Conservation (phyloP, 2,797 vertebrate species). For the Atherinosoma microstoma region DNA sequence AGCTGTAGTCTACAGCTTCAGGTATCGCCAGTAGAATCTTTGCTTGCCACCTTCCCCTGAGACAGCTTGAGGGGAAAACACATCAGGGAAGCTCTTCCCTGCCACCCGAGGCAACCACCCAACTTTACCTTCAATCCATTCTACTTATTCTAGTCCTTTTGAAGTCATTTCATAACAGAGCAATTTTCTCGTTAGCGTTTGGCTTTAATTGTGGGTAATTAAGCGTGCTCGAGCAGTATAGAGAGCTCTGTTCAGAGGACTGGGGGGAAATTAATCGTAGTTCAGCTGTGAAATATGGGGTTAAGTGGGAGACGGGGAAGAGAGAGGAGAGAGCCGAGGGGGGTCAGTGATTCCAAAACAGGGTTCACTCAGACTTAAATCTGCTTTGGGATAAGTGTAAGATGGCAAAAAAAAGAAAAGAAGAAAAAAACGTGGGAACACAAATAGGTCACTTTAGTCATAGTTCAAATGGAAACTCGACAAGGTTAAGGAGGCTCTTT, state of each 20-base stretch:
- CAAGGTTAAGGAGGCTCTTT: slow-evolving; percentile 22
- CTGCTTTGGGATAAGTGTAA: slow-evolving; percentile 39
- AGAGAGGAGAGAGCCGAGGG: slow-evolving; percentile 63
- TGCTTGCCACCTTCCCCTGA: slow-evolving; percentile 65
- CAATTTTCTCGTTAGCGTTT: slow-evolving; percentile 86
- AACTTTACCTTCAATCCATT: slow-evolving; percentile 79
- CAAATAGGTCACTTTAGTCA: slow-evolving; percentile 40
- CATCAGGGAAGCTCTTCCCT: slow-evolving; percentile 58
- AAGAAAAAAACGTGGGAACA: slow-evolving; percentile 26
- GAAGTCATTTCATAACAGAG: slow-evolving; percentile 86
- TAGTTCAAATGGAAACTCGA: slow-evolving; percentile 36
- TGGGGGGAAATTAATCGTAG: slow-evolving; percentile 84
- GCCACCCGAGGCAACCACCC: slow-evolving; percentile 64
- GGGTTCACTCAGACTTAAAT: slow-evolving; percentile 54
- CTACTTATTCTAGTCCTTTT: slow-evolving; percentile 77
- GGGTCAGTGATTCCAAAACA: slow-evolving; percentile 76
- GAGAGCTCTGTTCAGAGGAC: slow-evolving; percentile 76
- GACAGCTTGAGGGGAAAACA: slow-evolving; percentile 58
- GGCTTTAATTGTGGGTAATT: slow-evolving; percentile 88
- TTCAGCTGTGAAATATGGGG: slow-evolving; percentile 88
- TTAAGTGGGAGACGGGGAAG: slow-evolving; percentile 79
- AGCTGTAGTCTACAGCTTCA: slow-evolving; percentile 63
- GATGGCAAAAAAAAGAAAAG: slow-evolving; percentile 10
- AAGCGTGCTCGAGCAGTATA: slow-evolving; percentile 81
- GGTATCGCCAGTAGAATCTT: slow-evolving; percentile 70